Conservation (phyloP, 2,797 vertebrate genomes). For the Crocidura indochinensis region DNA sequence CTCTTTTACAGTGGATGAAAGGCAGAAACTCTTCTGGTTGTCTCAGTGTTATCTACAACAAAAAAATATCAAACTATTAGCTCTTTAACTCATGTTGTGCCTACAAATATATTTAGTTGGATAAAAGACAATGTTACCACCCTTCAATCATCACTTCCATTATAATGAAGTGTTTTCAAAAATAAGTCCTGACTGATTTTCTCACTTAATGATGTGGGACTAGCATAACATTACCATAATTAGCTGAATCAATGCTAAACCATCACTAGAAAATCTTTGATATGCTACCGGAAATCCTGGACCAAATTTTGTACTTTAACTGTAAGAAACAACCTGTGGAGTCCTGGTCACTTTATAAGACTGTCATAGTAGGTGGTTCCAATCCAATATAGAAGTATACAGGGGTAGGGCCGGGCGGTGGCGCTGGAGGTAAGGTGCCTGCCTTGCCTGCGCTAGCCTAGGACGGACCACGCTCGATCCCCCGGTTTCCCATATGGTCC, state of each 20-base stretch:
- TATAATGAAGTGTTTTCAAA: neutral
- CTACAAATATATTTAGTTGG: slow-evolving; percentile 36
- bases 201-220: neutral
- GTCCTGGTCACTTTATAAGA: neutral
- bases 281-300: slow-evolving; percentile 43
- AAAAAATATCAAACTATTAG: slow-evolving; percentile 47
- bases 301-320: slow-evolving; percentile 57
- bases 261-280: neutral
- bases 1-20: neutral
- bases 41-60: slow-evolving; percentile 11
- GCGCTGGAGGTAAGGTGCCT: too few species aligned
- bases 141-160: slow-evolving; percentile 30
- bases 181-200: slow-evolving; percentile 19
- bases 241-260: neutral
- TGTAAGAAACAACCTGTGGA: neutral
- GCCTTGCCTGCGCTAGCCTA: too few species aligned
- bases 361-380: slow-evolving; percentile 5
- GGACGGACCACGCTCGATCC: too few species aligned
- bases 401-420: too few species aligned
- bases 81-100: slow-evolving; percentile 56
- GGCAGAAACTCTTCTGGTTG: neutral
- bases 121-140: slow-evolving; percentile 31
- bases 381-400: neutral
- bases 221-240: slow-evolving; percentile 4
- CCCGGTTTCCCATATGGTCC: too few species aligned